Conservation (phyloP, 2,113 vertebrate genomes). For the Alligator sinensis region DNA sequence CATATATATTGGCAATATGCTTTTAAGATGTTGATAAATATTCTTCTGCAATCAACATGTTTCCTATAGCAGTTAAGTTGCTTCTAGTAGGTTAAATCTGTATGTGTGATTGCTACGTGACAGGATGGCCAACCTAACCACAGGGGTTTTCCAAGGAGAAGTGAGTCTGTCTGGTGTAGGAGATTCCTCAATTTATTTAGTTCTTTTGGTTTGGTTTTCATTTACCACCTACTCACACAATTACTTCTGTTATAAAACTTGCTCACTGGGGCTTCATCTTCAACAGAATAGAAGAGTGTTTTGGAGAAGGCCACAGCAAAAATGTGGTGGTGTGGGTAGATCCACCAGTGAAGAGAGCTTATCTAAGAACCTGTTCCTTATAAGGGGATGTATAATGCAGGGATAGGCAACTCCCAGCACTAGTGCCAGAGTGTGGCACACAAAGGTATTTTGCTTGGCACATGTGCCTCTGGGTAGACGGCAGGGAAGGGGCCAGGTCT, state of each 20-base stretch:
- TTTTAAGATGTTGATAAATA: background rate
- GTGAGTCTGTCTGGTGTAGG: background rate
- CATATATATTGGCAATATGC: background rate
- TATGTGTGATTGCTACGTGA: background rate
- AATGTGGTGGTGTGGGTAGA: background rate
- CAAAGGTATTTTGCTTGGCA: too few species aligned
- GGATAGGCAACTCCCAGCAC: too few species aligned
- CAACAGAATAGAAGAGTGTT: background rate
- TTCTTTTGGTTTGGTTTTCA: background rate
- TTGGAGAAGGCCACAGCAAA: background rate
- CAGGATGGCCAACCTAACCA: background rate
- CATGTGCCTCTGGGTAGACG: too few species aligned
- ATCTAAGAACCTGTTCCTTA: too few species aligned
- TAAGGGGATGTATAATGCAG: too few species aligned
- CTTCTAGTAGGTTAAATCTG: background rate
- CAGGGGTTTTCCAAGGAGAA: background rate
- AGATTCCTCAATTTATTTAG: background rate
- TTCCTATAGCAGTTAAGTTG: background rate
- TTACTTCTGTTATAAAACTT: background rate
- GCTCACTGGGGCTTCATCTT: background rate
- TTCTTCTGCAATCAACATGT: background rate
- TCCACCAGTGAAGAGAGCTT: background rate
- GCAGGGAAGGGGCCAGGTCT: too few species aligned
- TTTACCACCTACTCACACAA: background rate
- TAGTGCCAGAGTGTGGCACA: too few species aligned